Evolutionary conservation across 2,888 invertebrate genomes (phyloP).

Genomic region (Lacanobia oleracea): DNA sequence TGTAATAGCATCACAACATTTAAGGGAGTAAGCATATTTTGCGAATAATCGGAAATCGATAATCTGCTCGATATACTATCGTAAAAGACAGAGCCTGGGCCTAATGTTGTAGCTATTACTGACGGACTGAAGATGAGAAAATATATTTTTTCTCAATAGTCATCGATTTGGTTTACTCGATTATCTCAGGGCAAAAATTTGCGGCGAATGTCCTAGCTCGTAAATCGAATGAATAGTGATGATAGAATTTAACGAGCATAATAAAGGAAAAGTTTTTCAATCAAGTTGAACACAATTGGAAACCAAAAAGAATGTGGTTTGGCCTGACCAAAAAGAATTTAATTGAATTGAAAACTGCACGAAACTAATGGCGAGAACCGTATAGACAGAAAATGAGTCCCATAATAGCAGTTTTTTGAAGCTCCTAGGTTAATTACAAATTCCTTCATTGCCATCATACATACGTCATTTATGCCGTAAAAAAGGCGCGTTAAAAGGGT

Average conservation of each 20-base stretch:
- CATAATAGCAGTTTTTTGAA: not conserved
- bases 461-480: not conserved
- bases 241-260: slow-evolving; percentile 7
- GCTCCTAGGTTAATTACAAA: not conserved
- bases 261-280: slow-evolving; percentile 10
- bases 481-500: not conserved
- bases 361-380: too few species aligned
- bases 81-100: slow-evolving; percentile 42
- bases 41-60: slow-evolving; percentile 57
- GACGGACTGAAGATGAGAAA: slow-evolving; percentile 9
- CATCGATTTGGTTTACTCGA: slow-evolving; percentile 28
- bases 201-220: slow-evolving; percentile 16
- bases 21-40: slow-evolving; percentile 58
- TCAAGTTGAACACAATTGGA: slow-evolving; percentile 1
- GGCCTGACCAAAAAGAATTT: too few species aligned
- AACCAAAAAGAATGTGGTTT: not conserved
- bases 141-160: slow-evolving; percentile 31
- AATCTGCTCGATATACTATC: slow-evolving; percentile 39
- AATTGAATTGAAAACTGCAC: too few species aligned
- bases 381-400: slow-evolving; percentile 6
- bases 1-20: slow-evolving; percentile 42
- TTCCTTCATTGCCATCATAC: too few species aligned
- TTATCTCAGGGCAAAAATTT: slow-evolving; percentile 6
- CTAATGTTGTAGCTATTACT: slow-evolving; percentile 44
- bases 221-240: slow-evolving; percentile 4